Evolutionary conservation across 2,888 invertebrate genomes (phyloP).

Genomic region (Drosophila gaucha): DNA sequence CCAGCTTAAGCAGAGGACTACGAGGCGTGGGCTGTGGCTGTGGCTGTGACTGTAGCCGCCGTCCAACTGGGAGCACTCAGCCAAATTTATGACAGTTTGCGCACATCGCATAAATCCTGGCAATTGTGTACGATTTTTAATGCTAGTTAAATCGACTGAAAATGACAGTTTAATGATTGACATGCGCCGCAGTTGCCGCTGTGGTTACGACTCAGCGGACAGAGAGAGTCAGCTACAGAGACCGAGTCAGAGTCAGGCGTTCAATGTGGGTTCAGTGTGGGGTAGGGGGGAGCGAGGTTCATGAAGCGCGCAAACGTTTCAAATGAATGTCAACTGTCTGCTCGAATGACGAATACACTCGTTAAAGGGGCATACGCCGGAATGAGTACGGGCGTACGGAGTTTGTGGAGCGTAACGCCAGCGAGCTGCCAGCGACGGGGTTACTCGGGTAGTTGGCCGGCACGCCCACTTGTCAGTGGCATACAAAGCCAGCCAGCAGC

Average conservation of each 20-base stretch:
- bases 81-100: slow-evolving; percentile 78
- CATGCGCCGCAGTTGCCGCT: slow-evolving; percentile 70
- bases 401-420: slow-evolving; percentile 72
- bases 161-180: slow-evolving; percentile 82
- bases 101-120: slow-evolving; percentile 77
- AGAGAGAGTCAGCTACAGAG: slow-evolving; percentile 10
- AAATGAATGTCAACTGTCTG: slow-evolving; percentile 79
- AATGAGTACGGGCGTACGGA: slow-evolving; percentile 61
- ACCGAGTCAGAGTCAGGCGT: slow-evolving; percentile 1
- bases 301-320: slow-evolving; percentile 68
- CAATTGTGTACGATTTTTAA: slow-evolving; percentile 80
- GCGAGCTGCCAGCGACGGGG: slow-evolving; percentile 25
- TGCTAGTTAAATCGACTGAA: slow-evolving; percentile 82
- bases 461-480: slow-evolving; percentile 75
- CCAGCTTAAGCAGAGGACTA: slow-evolving; percentile 52
- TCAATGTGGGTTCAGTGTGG: slow-evolving; percentile 11
- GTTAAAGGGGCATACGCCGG: slow-evolving; percentile 76
- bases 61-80: slow-evolving; percentile 46
- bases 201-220: slow-evolving; percentile 53
- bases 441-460: slow-evolving; percentile 58
- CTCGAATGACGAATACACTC: slow-evolving; percentile 77
- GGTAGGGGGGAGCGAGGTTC: slow-evolving; percentile 39
- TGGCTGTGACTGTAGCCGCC: slow-evolving; percentile 1
- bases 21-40: background rate
- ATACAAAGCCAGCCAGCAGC: slow-evolving; percentile 21